Evolutionary conservation across 2,888 invertebrate genomes (phyloP), one percentile per base, ranked within the genome.

Genomic region (Ormyrus nitidulus): DNA sequence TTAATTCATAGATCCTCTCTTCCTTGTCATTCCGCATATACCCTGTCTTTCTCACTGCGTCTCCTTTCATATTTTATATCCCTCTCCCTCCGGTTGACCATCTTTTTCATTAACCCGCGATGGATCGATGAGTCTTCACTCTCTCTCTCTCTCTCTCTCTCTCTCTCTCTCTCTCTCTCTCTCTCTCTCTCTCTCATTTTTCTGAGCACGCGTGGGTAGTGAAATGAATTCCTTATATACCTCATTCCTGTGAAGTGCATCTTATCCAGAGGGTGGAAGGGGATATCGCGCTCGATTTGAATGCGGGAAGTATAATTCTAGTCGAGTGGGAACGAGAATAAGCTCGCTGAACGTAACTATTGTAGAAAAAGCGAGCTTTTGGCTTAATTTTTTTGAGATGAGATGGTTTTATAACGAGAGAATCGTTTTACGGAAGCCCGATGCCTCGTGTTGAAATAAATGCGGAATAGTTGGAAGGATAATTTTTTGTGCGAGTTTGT

Each of bases 51-150:
- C 19, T 13, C 59, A 46, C 53, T 5, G 3, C 11, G n/a, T 13
- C 49, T 44, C 49, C 56, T n/a, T 8, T 44, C 19, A 61, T 61
- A 6, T 69, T 13, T 61, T 46, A 72, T 68, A 13, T 69, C 51
- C 53, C 13, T 51, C 9, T 7, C 51, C 5, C 44, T 13, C 48
- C 46, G 13, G n/a, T 53, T 64, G 71, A 71, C 71, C 64, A 70
- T 77, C 77, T 77, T 77, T 75, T 77, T 77, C 77, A 77, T 77
- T 77, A 77, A 71, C 71, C 64, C 58, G 56, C 65, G 68, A 58
- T 49, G 58, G 77, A 77, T 77, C 77, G 68, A 76, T 53, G 68
- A 53, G 34, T 44, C 54, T 13, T 68, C 59, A 5, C 48, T 46
- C 34, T 68, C 11, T 53, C 53, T 62, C 73, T 46, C 64, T 54